These are phyloP conservation scores for Tenebrio molitor DNA, from an alignment of 1,140 invertebrate genomes.

Conservation along the genomic window DNA sequence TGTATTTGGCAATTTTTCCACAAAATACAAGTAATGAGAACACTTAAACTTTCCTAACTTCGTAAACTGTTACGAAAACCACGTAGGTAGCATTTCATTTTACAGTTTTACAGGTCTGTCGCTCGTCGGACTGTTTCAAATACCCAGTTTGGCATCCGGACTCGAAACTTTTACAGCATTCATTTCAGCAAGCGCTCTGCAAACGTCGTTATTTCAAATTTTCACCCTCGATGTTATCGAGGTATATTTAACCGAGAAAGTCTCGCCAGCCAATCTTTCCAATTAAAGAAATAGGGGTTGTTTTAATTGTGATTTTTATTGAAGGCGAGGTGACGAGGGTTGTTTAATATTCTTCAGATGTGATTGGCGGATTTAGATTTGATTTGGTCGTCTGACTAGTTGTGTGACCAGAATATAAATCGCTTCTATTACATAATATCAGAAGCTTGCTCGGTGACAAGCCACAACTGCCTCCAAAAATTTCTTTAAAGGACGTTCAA, in stretches of 20 bases:
- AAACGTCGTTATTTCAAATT: slow-evolving; percentile 16
- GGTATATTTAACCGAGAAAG: background rate
- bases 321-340: slow-evolving; percentile 30
- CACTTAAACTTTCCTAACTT: slow-evolving; percentile 19
- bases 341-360: slow-evolving; percentile 59
- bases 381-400: slow-evolving; percentile 60
- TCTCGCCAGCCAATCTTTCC: slow-evolving; percentile 1
- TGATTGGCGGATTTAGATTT: slow-evolving; percentile 60
- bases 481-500: slow-evolving; percentile 16
- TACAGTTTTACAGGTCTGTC: slow-evolving; percentile 4
- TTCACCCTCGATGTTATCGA: background rate
- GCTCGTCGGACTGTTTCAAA: slow-evolving; percentile 29
- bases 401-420: slow-evolving; percentile 60
- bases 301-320: slow-evolving; percentile 36
- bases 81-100: slow-evolving; percentile 18
- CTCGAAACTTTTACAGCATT: slow-evolving; percentile 20
- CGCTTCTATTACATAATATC: slow-evolving; percentile 24
- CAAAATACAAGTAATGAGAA: slow-evolving; percentile 33
- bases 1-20: slow-evolving; percentile 33
- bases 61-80: slow-evolving; percentile 2
- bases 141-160: slow-evolving; percentile 21
- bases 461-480: slow-evolving; percentile 3
- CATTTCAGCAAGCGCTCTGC: background rate
- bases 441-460: slow-evolving; percentile 1
- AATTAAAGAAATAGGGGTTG: slow-evolving; percentile 13